Conservation (phyloP, 2,888 invertebrate species). For the Hypena proboscidalis region DNA sequence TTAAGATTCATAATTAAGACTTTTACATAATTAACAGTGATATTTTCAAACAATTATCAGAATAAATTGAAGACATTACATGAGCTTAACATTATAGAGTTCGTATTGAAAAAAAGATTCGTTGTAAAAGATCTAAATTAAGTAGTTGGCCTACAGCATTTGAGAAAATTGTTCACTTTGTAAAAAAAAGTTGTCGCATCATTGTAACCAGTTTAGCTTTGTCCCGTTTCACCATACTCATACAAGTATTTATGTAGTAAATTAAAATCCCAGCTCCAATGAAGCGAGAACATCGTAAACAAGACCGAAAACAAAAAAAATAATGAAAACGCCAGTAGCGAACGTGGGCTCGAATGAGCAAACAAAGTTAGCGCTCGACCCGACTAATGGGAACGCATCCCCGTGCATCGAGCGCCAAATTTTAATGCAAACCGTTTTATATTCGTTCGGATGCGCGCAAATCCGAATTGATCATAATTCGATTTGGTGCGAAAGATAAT, state of each 20-base stretch:
- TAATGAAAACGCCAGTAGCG: slow-evolving; percentile 63
- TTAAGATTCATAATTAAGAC: too few species aligned
- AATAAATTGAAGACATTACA: too few species aligned
- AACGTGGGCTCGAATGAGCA: slow-evolving; percentile 58
- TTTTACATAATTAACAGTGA: too few species aligned
- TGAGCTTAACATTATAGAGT: too few species aligned
- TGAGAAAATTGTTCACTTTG: too few species aligned
- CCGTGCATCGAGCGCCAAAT: slow-evolving; percentile 81
- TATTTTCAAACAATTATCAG: too few species aligned
- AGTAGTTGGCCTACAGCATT: too few species aligned
- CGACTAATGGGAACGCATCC: slow-evolving; percentile 83
- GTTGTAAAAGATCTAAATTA: too few species aligned
- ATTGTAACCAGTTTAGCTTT: too few species aligned
- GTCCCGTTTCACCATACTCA: not conserved
- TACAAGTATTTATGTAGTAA: slow-evolving; percentile 18
- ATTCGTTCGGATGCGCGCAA: slow-evolving; percentile 83
- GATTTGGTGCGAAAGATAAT: slow-evolving; percentile 83
- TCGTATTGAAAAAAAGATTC: too few species aligned
- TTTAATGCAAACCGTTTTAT: slow-evolving; percentile 86
- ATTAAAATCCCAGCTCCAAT: slow-evolving; percentile 50
- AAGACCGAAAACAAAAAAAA: slow-evolving; percentile 58
- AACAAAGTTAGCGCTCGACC: slow-evolving; percentile 73
- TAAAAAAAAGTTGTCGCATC: too few species aligned
- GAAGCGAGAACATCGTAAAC: slow-evolving; percentile 57
- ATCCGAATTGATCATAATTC: slow-evolving; percentile 86